A percentile compares a stretch with the other conserved stretches of the same genome.
Evolutionary conservation across 2,888 invertebrate species (phyloP).

Genomic region (Epiperipatus broadwayi): DNA sequence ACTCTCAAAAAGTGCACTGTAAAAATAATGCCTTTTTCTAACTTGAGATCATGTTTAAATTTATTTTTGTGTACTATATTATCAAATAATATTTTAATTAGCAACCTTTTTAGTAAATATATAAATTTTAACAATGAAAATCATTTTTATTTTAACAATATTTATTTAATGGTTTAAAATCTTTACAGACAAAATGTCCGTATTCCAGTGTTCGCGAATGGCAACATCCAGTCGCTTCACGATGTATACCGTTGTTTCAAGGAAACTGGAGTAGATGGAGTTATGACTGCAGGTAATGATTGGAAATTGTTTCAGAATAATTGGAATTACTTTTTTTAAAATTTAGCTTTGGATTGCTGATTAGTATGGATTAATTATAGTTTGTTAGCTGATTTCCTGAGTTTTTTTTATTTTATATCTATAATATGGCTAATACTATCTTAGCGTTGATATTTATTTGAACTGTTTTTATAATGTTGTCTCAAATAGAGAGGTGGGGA

Average conservation of each 20-base stretch:
- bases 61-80: not conserved
- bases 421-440: no score
- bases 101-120: constrained; percentile 1
- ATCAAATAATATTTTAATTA: constrained; percentile 10
- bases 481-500: no score
- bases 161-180: constrained; percentile 4
- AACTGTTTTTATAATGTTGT: no score
- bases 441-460: no score
- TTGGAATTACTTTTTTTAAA: not conserved
- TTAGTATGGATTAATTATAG: not conserved
- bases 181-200: constrained; percentile 49
- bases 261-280: constrained; percentile 51
- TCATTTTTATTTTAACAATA: not conserved
- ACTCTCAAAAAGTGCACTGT: no score
- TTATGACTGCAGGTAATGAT: constrained; percentile 37
- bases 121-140: constrained; percentile 5
- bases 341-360: not conserved
- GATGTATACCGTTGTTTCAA: constrained; percentile 66
- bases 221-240: constrained; percentile 76
- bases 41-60: no score
- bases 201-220: constrained; percentile 91
- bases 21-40: no score
- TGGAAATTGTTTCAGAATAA: not conserved
- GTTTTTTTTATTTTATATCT: no score
- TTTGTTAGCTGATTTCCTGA: no score